These are phyloP conservation scores for Orchesella cincta DNA, from an alignment of 1,140 invertebrate genomes.

Conservation along the genomic window DNA sequence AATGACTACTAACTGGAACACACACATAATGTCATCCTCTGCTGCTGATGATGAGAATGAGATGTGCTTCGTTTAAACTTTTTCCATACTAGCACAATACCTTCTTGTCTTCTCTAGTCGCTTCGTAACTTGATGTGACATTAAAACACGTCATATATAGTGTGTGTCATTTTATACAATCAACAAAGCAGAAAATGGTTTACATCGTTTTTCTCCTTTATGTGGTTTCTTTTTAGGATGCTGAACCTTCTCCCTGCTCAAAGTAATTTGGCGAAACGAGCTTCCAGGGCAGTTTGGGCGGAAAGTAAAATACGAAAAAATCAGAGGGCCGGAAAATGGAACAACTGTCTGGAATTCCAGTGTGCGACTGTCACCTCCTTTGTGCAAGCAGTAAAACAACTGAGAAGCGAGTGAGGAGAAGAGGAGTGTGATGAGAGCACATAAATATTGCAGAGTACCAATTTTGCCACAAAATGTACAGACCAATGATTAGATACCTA, in stretches of 20 bases:
- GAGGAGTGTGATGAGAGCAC: too few relatives aligned
- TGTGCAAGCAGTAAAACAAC: neutral
- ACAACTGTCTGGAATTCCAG: neutral
- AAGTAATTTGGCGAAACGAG: conserved; percentile 2
- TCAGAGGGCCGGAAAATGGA: conserved; percentile 7
- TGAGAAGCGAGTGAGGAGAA: neutral
- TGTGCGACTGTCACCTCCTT: neutral
- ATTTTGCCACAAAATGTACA: too few relatives aligned
- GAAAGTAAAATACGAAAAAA: neutral
- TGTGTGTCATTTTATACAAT: too few relatives aligned
- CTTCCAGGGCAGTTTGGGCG: neutral
- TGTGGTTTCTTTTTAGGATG: neutral
- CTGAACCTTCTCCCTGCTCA: neutral
- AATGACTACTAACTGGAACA: neutral
- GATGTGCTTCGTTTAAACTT: neutral
- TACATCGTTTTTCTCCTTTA: neutral
- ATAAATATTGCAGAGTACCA: too few relatives aligned
- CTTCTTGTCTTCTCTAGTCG: neutral
- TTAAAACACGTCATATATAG: too few relatives aligned
- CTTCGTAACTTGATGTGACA: too few relatives aligned
- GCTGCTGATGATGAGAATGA: neutral
- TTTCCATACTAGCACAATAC: neutral
- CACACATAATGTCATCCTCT: neutral
- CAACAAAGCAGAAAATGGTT: conserved; percentile 5
- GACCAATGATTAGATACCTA: too few relatives aligned